Conservation (phyloP, 2,113 vertebrate genomes). For the Cisticola juncidis region DNA sequence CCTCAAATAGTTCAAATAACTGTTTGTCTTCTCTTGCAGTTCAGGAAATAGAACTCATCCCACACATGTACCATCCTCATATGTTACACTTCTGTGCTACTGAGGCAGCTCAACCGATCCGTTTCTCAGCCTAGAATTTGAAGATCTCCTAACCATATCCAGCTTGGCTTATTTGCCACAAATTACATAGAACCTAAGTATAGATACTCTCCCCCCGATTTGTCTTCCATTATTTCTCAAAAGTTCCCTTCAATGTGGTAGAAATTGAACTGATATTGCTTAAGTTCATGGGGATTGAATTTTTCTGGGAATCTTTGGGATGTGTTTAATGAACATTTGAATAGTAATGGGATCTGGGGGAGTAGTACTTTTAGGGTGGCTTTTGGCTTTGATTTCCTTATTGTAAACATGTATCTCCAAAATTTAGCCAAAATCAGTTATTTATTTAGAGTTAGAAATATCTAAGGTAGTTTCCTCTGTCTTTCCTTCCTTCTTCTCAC, state of each 20-base stretch:
- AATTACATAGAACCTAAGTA: background rate
- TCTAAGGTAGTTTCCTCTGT: background rate
- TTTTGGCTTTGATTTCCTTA: background rate
- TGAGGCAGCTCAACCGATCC: background rate
- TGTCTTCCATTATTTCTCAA: background rate
- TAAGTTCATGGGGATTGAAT: background rate
- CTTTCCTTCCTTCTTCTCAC: background rate
- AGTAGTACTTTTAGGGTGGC: background rate
- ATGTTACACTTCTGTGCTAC: background rate
- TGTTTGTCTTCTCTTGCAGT: background rate
- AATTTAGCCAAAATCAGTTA: background rate
- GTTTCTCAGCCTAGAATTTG: background rate
- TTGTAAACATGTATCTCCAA: background rate
- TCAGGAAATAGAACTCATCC: background rate
- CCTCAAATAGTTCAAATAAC: background rate
- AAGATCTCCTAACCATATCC: background rate
- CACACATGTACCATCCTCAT: background rate
- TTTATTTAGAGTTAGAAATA: background rate
- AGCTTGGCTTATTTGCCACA: background rate
- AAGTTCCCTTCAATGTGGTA: background rate
- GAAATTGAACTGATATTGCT: background rate
- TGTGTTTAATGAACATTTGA: background rate
- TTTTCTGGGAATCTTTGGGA: background rate
- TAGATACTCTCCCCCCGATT: fast-evolving
- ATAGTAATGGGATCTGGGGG: background rate